A percentile compares a stretch with the other conserved stretches of the same genome.
Evolutionary conservation across 1,140 invertebrate species (phyloP).

Genomic region (Eupristina koningsbergeri): DNA sequence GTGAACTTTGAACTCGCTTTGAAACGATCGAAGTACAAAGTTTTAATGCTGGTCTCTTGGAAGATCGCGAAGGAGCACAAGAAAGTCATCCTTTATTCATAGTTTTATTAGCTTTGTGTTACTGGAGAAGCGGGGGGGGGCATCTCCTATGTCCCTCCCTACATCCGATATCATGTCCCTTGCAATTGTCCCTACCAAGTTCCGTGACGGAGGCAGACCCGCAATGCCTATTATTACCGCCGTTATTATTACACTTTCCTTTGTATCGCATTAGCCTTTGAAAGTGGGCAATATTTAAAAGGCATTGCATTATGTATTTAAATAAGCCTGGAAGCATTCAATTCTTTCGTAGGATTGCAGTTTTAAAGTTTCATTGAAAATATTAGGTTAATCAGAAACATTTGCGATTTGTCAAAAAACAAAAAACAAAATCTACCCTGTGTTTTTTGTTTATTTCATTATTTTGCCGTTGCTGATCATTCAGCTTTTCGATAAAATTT

Average conservation of each 20-base stretch:
- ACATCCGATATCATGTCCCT: constrained; percentile 59
- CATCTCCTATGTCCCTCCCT: constrained; percentile 67
- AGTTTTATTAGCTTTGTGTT: not conserved
- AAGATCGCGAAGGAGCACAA: not conserved
- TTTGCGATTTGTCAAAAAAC: too few relatives aligned
- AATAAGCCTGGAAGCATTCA: not conserved
- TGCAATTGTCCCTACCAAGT: constrained; percentile 57
- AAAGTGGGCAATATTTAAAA: not conserved
- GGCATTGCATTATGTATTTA: not conserved
- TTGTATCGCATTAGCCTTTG: constrained; percentile 26
- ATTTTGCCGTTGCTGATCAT: too few relatives aligned
- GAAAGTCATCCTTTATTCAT: not conserved
- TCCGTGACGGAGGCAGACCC: constrained; percentile 55
- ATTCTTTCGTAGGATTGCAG: not conserved
- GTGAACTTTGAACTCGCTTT: too few relatives aligned
- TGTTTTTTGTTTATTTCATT: too few relatives aligned
- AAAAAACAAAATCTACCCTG: too few relatives aligned
- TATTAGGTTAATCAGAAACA: too few relatives aligned
- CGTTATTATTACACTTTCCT: constrained; percentile 41
- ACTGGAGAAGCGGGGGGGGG: not conserved
- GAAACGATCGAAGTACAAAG: too few relatives aligned
- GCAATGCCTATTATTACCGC: not conserved
- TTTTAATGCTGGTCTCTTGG: too few relatives aligned
- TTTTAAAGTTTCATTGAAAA: not conserved
- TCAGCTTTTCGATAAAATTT: too few relatives aligned